A percentile compares a stretch with the other conserved stretches of the same genome.
Conservation (phyloP, 2,797 vertebrate species). For the Acanthopagrus latus region DNA sequence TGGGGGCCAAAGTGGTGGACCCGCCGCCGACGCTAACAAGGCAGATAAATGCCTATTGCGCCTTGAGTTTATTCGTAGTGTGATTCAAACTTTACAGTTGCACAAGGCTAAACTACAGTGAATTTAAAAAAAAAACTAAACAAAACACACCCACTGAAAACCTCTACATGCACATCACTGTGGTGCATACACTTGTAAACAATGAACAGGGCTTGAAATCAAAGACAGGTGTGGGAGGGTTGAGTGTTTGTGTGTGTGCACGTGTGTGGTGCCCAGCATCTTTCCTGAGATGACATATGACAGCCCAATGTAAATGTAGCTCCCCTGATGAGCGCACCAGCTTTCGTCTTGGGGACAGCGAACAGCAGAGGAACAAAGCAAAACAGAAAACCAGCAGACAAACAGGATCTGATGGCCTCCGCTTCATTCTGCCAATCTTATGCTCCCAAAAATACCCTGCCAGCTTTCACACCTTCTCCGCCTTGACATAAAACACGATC, state of each 20-base stretch:
- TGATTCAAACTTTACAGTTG: too few relatives aligned
- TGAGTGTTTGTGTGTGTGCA: neutral
- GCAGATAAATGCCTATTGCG: neutral
- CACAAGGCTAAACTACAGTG: neutral
- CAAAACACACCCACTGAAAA: neutral
- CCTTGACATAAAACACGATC: constrained; percentile 36
- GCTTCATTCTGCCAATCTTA: constrained; percentile 46
- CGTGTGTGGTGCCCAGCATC: constrained; percentile 22
- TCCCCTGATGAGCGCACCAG: constrained; percentile 40
- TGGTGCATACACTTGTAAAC: constrained; percentile 18
- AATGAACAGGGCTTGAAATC: constrained; percentile 20
- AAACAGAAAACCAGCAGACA: constrained; percentile 42
- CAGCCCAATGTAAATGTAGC: constrained; percentile 59
- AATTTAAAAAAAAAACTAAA: neutral
- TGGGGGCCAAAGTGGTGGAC: neutral
- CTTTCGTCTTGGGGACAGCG: constrained; percentile 43
- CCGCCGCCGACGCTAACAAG: neutral
- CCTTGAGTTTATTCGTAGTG: neutral
- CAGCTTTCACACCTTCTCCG: constrained; percentile 44
- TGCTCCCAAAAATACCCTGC: constrained; percentile 44
- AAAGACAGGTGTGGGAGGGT: constrained; percentile 15
- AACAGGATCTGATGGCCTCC: constrained; percentile 48
- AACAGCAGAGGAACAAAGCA: constrained; percentile 39
- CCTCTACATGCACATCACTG: constrained; percentile 14
- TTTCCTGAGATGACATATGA: constrained; percentile 59